Conservation (phyloP, 2,888 invertebrate species). For the Drosophila cracens region DNA sequence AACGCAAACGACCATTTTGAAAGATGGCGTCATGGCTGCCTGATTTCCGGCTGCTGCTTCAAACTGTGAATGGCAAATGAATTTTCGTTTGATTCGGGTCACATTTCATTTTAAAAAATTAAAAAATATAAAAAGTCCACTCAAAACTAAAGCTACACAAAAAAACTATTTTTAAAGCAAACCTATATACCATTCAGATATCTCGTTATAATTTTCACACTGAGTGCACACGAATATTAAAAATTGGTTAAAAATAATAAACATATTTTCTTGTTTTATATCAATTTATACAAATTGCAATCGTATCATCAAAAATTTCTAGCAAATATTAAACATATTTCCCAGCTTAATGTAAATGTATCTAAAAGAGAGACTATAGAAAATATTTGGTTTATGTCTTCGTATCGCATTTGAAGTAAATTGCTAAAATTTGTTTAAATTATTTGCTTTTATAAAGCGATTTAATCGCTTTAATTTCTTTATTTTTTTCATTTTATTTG, state of each 20-base stretch:
- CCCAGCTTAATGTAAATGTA: background rate
- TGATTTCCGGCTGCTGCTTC: conserved; percentile 65
- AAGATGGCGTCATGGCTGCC: conserved; percentile 75
- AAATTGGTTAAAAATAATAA: background rate
- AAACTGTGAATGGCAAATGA: conserved; percentile 67
- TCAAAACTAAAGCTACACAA: background rate
- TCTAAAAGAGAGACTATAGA: background rate
- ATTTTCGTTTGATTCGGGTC: conserved; percentile 58
- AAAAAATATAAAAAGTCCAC: background rate
- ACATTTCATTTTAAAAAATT: conserved; percentile 28
- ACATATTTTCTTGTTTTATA: background rate
- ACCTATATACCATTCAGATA: background rate
- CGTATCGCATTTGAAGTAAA: conserved; percentile 33
- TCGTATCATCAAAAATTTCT: background rate
- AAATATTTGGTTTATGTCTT: background rate
- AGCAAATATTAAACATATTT: background rate
- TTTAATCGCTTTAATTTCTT: conserved; percentile 69
- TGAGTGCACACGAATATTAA: background rate
- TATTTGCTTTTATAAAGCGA: conserved; percentile 39
- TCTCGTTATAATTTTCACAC: background rate
- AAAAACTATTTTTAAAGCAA: background rate
- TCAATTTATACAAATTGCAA: background rate
- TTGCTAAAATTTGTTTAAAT: conserved; percentile 36
- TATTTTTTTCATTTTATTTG: conserved; percentile 42
- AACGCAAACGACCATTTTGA: conserved; percentile 63